phyloP scores from a whole-genome alignment of 2,797 vertebrate species.

The Ptychadena robeensis region DNA sequence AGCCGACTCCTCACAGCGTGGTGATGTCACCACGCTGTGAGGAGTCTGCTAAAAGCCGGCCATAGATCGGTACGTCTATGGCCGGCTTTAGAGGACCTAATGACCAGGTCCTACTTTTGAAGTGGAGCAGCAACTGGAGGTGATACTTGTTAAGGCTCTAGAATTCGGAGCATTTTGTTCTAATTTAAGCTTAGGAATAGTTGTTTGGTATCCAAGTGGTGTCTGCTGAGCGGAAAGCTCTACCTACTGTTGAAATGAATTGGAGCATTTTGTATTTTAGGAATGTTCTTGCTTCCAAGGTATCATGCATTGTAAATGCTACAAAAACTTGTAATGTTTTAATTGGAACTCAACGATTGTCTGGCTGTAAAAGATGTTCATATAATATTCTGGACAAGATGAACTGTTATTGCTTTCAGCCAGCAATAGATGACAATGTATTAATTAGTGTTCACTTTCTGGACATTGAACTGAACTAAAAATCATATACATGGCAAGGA shows the following conservation, averaged over 20 bases:
- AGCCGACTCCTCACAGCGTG: no score
- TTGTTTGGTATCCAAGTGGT: neutral
- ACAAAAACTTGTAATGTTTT: conserved; percentile 33
- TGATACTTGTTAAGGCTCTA: no score
- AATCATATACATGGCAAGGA: no score
- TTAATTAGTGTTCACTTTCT: conserved; percentile 7
- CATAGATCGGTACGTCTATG: no score
- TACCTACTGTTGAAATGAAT: conserved; percentile 2
- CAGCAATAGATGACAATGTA: neutral
- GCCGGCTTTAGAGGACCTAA: no score
- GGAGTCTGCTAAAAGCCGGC: no score
- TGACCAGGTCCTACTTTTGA: no score
- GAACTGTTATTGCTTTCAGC: neutral
- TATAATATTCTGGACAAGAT: conserved; percentile 29
- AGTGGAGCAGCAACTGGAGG: no score
- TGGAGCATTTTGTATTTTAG: conserved; percentile 3
- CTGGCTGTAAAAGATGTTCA: neutral
- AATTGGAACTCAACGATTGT: conserved; percentile 25
- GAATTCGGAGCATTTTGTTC: no score
- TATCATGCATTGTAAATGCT: neutral
- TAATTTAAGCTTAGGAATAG: neutral
- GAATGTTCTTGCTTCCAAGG: conserved; percentile 3
- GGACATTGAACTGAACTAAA: no score
- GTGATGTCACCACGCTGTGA: no score
- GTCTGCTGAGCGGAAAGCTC: neutral